A percentile compares a stretch with the other conserved stretches of the same genome.
These are phyloP conservation scores for Limosa lapponica DNA, from an alignment of 2,797 vertebrate species.

Conservation along the genomic window DNA sequence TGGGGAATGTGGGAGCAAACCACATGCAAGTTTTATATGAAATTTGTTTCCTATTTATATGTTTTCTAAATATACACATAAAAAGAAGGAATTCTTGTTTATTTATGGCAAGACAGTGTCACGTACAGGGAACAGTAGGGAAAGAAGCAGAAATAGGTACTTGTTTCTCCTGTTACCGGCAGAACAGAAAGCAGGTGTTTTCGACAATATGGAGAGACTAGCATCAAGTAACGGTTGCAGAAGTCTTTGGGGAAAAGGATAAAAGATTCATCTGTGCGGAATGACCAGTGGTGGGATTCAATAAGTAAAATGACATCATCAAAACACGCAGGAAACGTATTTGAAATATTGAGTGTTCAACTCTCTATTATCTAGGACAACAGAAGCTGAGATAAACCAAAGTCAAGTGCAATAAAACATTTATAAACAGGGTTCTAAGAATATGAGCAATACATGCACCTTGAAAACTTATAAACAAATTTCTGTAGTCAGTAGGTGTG, in stretches of 20 bases:
- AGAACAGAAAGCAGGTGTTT: not conserved
- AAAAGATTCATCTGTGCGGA: not conserved
- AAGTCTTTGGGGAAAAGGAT: not conserved
- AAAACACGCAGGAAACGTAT: not conserved
- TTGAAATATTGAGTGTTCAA: not conserved
- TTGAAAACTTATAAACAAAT: not conserved
- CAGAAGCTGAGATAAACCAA: not conserved
- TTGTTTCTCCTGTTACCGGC: not conserved
- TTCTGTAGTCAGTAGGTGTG: not conserved
- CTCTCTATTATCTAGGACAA: not conserved
- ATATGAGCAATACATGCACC: not conserved
- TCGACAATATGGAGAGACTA: not conserved
- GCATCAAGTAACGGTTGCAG: not conserved
- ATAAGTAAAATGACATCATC: not conserved
- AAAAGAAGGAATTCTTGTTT: not conserved
- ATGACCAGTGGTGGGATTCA: not conserved
- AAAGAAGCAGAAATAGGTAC: not conserved
- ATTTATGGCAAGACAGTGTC: not conserved
- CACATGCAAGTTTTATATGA: not conserved
- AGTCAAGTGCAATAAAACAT: not conserved
- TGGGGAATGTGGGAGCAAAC: not conserved
- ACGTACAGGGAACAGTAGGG: not conserved
- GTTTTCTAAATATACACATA: not conserved
- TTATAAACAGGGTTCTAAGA: not conserved
- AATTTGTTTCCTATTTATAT: not conserved